These are phyloP conservation scores for Dasypogon diadema DNA, from an alignment of 2,888 invertebrate species.

Conservation along the genomic window DNA sequence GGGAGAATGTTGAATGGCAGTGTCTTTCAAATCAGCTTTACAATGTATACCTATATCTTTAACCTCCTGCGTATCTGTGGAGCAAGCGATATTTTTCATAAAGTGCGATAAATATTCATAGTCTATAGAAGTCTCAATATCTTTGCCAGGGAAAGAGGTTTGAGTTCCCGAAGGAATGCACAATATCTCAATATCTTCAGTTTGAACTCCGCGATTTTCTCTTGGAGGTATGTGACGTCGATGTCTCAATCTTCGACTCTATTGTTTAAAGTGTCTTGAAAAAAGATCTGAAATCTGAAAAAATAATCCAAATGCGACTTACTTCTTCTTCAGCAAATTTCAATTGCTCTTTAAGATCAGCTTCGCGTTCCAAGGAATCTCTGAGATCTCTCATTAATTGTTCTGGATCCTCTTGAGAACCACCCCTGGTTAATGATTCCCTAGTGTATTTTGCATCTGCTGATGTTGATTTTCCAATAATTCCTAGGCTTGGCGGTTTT, in stretches of 20 bases:
- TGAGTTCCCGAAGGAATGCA: slow-evolving; percentile 65
- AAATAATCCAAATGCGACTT: slow-evolving; percentile 55
- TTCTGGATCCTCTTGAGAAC: slow-evolving; percentile 84
- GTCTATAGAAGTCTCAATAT: slow-evolving; percentile 8
- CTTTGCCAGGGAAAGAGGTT: slow-evolving; percentile 57
- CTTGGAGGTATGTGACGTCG: slow-evolving; percentile 54
- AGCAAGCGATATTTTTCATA: slow-evolving; percentile 5
- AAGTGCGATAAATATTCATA: neutral
- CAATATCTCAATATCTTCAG: slow-evolving; percentile 60
- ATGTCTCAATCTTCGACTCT: slow-evolving; percentile 58
- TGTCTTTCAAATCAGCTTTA: neutral
- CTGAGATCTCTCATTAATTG: slow-evolving; percentile 88
- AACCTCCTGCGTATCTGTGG: slow-evolving; percentile 10
- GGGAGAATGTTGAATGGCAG: neutral
- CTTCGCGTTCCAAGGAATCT: slow-evolving; percentile 92
- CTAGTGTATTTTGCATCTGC: slow-evolving; percentile 80
- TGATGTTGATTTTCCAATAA: slow-evolving; percentile 72
- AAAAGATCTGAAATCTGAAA: neutral
- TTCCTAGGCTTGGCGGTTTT: slow-evolving; percentile 73
- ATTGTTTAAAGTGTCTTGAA: slow-evolving; percentile 7
- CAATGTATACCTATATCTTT: neutral
- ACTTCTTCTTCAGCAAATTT: slow-evolving; percentile 95
- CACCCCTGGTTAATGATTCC: slow-evolving; percentile 81
- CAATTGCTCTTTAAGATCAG: slow-evolving; percentile 92
- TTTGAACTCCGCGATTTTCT: slow-evolving; percentile 65